Evolutionary conservation across 2,113 vertebrate species (phyloP), one percentile per base, ranked within the genome.

Genomic region (Platycercus adscitus): DNA sequence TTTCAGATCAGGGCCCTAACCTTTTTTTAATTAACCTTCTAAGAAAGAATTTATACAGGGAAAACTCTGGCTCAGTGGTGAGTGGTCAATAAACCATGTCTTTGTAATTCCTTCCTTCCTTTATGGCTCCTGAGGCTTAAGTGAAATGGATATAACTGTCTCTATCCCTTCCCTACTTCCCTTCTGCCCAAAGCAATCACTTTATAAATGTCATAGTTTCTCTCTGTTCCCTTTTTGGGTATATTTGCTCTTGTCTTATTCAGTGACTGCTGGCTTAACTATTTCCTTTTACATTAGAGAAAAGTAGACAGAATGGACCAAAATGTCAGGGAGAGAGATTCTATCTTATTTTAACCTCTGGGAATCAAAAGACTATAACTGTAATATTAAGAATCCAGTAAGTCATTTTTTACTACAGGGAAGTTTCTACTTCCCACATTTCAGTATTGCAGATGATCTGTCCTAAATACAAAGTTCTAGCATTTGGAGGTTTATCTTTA

Each of bases 1-100:
- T 96, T 88, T 86, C 19, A 49, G 77, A 93, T 79, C 29, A 37
- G 5, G 11, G 83, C 77, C 47, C 41, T 92, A 95, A 85, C 93
- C 80, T 37, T 92, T 92, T 86, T 92, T 91, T 82, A 83, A 95
- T 94, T 96, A 92, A 95, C 88, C 77, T 93, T 96, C 84, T 76
- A 81, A 86, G 75, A 58, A 84, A 46, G 73, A 93, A 89, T 89
- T 91, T 83, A 73, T 81, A 86, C 28, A 61, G 92, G 81, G 81
- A 91, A 91, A 95, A 90, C 61, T 93, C 71, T 80, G 90, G 63
- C 87, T 78, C 80, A 86, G 81, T 81, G 80, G 86, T 88, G 78
- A 89, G 72, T 29, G 1, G 93, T 96, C 94, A 96, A 95, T 97
- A 96, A 94, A 95, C 88, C 72, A 50, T 95, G 88, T 91, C 93